Evolutionary conservation across 2,113 vertebrate species (phyloP), one percentile per base, ranked within the genome.

Genomic region (Eidolon helvum): DNA sequence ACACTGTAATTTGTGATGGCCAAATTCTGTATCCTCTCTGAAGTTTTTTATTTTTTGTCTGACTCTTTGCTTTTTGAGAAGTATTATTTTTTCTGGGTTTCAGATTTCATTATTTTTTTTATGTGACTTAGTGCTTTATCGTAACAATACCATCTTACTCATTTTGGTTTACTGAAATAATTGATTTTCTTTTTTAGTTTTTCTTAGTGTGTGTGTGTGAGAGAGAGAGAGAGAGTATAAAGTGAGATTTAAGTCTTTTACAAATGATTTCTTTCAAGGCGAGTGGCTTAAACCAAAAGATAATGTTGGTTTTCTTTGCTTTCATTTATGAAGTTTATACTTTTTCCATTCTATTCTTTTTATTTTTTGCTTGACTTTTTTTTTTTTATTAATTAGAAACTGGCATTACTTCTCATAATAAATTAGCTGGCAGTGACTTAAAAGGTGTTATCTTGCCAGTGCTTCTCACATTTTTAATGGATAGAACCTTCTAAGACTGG

Each of bases 141-240:
- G 11, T 78, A 71, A 78, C 18, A 78, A 5, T 74, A 78, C 28
- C 7, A 3, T 21, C 80, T 74, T 59, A 72, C 33, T 72, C 33
- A 92, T 84, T 91, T 89, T 80, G 72, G 22, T 90, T 92, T 86
- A 66, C 80, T 90, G 55, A 90, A 92, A 86, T 95, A 89, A 33
- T 83, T 68, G 28, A 63, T 82, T 75, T 90, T 57, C 35, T 57
- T 53, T 79, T 55, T 72, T 33, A 45, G 18, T 63, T 87, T 94
- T 55, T 84, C 7, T 10, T 9, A 50, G 7, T 69, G 43, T 68
- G 9, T 68, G 12, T 80, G 33, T 59, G 24, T 77, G 22, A 48
- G 22, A 59, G 38, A 48, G 45, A 48, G 45, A 48, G 10, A 45
- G 45, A 45, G 45, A 48, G 21, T 61, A 8, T 94, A n/a, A 86